Evolutionary conservation across 2,797 vertebrate genomes (phyloP), one percentile per base, ranked within the genome.

Genomic region (Myotis vivesi): DNA sequence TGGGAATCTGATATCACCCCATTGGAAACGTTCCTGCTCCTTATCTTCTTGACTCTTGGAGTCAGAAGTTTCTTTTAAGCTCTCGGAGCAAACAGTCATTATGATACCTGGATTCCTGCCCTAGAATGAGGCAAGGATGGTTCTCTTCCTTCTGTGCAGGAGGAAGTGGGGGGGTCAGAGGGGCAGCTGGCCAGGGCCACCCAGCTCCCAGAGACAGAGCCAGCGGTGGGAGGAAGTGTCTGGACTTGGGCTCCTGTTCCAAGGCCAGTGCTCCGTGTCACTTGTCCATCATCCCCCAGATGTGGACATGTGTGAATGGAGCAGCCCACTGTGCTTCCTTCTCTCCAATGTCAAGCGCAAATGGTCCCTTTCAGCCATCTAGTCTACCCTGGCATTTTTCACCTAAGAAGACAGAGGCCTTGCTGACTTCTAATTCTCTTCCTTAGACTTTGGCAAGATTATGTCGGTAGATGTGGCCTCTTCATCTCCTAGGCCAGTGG

Each of bases 381-480:
- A 28, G 36, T 81, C 72, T 16, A 4, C 80, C 76, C 85, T 20
- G 23, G 19, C 30, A 2, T 25, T 16, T n/a, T n/a, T 55, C 41
- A 49, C 46, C 62, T 28, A 6, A 76, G 83, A 49, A 66, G 44
- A 25, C 57, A 6, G n/a, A 85, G 51, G 28, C 53, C 22, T 36
- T 13, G 15, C 30, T 55, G 94, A 91, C 33, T 95, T 97, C 91
- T 92, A 89, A 91, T 86, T 95, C 95, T 95, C 83, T 95, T 77
- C 72, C 95, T 81, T 57, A 95, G 91, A 23, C 33, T 84, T 82
- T 51, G 0, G 55, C 46, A 53, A 44, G 17, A 11, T 23, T 30
- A 46, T 57, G 17, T 8, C 15, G 5, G 44, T 36, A 22, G 69
- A 72, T 5, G 7, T 36, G 64, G 28, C 71, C 36, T 62, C 16